A percentile compares a stretch with the other conserved stretches of the same genome.
These are phyloP conservation scores for Dromius quadrimaculatus DNA, from an alignment of 2,888 invertebrate genomes.

Conservation along the genomic window DNA sequence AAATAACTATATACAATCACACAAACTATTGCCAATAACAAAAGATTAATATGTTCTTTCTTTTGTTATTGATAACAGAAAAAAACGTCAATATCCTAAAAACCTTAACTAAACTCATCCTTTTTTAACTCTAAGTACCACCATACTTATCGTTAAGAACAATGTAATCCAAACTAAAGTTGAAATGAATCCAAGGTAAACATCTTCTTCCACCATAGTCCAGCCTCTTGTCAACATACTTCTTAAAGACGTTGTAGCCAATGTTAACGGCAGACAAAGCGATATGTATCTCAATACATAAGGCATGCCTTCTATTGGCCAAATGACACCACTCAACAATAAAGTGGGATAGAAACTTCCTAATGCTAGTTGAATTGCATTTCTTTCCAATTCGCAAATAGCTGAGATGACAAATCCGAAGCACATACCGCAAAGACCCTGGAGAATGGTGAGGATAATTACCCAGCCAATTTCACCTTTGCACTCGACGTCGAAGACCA, in stretches of 20 bases:
- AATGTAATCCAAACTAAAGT: conserved; percentile 88
- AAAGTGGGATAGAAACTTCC: conserved; percentile 96
- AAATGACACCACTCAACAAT: conserved; percentile 92
- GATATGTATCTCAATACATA: conserved; percentile 83
- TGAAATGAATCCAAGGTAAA: conserved; percentile 89
- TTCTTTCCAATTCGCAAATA: conserved; percentile 90
- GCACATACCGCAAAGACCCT: conserved; percentile 96
- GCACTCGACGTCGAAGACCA: conserved; percentile 90
- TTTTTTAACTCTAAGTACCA: conserved; percentile 84
- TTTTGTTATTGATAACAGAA: conserved; percentile 21
- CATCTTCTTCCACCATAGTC: conserved; percentile 83
- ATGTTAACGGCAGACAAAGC: conserved; percentile 85
- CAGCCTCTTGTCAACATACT: conserved; percentile 91
- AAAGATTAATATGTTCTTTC: neutral
- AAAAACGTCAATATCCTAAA: conserved; percentile 34
- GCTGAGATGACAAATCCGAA: conserved; percentile 96
- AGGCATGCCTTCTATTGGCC: conserved; percentile 98
- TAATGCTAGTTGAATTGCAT: conserved; percentile 92
- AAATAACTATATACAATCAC: conserved; percentile 52
- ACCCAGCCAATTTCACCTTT: conserved; percentile 90
- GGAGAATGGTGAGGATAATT: conserved; percentile 85
- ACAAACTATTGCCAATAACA: conserved; percentile 37
- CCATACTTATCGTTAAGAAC: conserved; percentile 83
- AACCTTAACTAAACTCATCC: conserved; percentile 69
- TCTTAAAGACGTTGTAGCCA: conserved; percentile 92